phyloP scores from a whole-genome alignment of 2,797 vertebrate genomes.

The Sebastes steindachneri region DNA sequence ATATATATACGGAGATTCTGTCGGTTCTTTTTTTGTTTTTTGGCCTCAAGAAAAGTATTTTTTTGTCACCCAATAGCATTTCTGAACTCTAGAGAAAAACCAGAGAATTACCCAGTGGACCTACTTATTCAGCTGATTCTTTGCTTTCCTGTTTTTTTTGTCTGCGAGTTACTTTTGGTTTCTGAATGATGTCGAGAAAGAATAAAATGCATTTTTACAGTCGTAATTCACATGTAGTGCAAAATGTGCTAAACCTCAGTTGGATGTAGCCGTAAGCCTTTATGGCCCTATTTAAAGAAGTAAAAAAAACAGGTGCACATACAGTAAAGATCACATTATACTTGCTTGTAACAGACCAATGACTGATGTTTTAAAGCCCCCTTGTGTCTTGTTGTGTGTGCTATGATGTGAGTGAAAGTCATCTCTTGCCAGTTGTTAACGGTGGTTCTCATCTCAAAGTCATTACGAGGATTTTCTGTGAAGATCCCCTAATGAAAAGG shows the following conservation, averaged over 20 bases:
- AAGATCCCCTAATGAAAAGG: slow-evolving; percentile 74
- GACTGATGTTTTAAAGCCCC: slow-evolving; percentile 52
- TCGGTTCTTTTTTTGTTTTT: slow-evolving; percentile 51
- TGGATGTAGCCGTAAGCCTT: slow-evolving; percentile 68
- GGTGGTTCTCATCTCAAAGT: slow-evolving; percentile 70
- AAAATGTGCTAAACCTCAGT: slow-evolving; percentile 58
- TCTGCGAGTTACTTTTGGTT: slow-evolving; percentile 64
- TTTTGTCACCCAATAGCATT: slow-evolving; percentile 67
- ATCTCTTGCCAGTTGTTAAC: slow-evolving; percentile 51
- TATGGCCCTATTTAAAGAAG: slow-evolving; percentile 55
- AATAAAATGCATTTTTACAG: slow-evolving; percentile 61
- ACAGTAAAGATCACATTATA: slow-evolving; percentile 50
- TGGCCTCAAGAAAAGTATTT: slow-evolving; percentile 44
- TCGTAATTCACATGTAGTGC: slow-evolving; percentile 58
- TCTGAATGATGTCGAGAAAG: slow-evolving; percentile 54
- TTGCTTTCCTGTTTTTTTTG: slow-evolving; percentile 64
- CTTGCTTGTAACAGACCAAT: slow-evolving; percentile 60
- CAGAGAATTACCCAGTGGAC: slow-evolving; percentile 72
- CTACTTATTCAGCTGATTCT: slow-evolving; percentile 63
- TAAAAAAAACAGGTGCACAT: slow-evolving; percentile 46
- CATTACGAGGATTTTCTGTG: slow-evolving; percentile 79
- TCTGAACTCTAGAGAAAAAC: slow-evolving; percentile 69
- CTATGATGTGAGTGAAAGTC: slow-evolving; percentile 57
- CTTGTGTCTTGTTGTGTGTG: slow-evolving; percentile 42
- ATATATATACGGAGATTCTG: slow-evolving; percentile 74